Base-by-base conservation (phyloP, 2,113 vertebrate species). In the Pelodiscus sinensis region DNA sequence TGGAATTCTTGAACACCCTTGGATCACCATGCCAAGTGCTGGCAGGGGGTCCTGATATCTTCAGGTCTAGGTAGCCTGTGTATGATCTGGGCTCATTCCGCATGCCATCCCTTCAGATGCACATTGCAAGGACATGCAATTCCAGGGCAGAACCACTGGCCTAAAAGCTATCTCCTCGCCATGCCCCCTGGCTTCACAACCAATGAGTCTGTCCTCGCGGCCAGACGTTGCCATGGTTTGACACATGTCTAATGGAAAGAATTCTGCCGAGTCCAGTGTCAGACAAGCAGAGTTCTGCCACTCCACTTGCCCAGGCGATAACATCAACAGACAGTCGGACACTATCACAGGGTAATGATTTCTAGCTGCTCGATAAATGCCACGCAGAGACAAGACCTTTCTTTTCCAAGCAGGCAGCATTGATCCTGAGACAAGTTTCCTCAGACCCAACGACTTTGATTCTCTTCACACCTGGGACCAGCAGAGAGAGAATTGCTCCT, bases 341-440 rank as follows among this genome's bases (percentile, higher is more conserved):
- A 57, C 93, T 94, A 95, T 71, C 62, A 7, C 88, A 65, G 65
- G 88, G 90, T 92, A 90, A 94, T 15, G 8, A 89, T 97, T 97
- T 93, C 88, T 88, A 97, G 91, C 94, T 92, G 94, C 84, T 86
- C 50, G 93, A 86, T 77, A 81, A 94, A 93, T 94, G 95, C 96
- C 79, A 13, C 90, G 90, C 83, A 90, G 95, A 94, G 84, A 58
- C 89, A 87, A 86, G 85, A 19, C 14, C 94, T 92, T 95, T 86
- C 54, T 93, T 96, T 96, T 80, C 65, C 92, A 77, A 83, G 84
- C 27, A 88, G 73, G 84, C 79, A 44, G 50, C 89, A 94, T 90
- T 2, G 90, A 96, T 96, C 85, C 50, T 82, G 71, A 79, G 73
- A 92, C 90, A 82, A 85, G 54, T 52, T 54, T 71, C 18, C 52